Evolutionary conservation across 2,113 vertebrate genomes (phyloP).

Genomic region (Uropsilus gracilis): DNA sequence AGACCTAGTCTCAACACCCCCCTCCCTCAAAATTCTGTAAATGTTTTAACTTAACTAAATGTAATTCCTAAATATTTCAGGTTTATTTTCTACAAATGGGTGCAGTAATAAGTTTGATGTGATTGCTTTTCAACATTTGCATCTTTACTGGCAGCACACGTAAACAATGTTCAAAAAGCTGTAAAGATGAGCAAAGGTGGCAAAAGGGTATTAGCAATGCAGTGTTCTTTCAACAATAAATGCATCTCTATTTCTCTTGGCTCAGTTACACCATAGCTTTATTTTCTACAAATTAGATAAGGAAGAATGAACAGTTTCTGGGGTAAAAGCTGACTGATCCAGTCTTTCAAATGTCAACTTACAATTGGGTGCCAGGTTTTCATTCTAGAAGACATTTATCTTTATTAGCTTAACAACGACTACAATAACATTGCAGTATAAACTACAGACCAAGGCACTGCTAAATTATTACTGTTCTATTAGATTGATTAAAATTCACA

Average conservation of each 20-base stretch:
- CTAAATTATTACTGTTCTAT: background rate
- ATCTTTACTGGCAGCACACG: background rate
- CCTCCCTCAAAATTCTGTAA: no score
- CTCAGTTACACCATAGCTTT: background rate
- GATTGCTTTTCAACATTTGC: conserved; percentile 5
- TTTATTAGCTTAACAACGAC: conserved; percentile 21
- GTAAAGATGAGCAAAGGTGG: background rate
- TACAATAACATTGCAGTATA: background rate
- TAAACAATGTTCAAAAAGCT: background rate
- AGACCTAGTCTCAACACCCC: no score
- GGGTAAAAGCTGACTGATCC: background rate
- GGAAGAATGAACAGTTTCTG: conserved; percentile 1
- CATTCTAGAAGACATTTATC: conserved; percentile 38
- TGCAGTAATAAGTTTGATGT: conserved; percentile 10
- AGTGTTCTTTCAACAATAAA: conserved; percentile 15
- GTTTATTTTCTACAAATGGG: background rate
- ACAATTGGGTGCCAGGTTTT: conserved; percentile 31
- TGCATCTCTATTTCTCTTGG: background rate
- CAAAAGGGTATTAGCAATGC: background rate
- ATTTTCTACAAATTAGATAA: conserved; percentile 42
- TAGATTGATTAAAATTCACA: conserved; percentile 31
- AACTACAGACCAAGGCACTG: conserved; percentile 41
- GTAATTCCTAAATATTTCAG: no score
- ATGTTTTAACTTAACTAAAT: no score
- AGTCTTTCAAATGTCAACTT: conserved; percentile 57